A percentile compares a stretch with the other conserved stretches of the same genome.
Evolutionary conservation across 2,797 vertebrate genomes (phyloP).

Genomic region (Rhynchotus rufescens): DNA sequence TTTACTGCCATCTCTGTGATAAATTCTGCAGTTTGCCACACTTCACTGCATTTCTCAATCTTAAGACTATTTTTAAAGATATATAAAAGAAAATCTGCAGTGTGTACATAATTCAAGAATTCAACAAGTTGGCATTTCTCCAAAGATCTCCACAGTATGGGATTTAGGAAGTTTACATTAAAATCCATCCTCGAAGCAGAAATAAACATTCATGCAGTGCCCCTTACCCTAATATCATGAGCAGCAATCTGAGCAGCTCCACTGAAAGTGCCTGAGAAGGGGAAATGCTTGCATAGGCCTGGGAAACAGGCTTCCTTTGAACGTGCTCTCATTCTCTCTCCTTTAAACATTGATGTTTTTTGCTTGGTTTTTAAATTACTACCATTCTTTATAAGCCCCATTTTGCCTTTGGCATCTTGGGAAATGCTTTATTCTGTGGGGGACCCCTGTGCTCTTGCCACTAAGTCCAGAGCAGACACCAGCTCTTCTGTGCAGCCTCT

Average conservation of each 20-base stretch:
- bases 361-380: background rate
- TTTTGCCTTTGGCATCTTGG: background rate
- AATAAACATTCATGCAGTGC: background rate
- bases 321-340: background rate
- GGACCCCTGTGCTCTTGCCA: background rate
- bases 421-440: background rate
- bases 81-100: background rate
- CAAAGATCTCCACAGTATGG: background rate
- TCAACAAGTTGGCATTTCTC: background rate
- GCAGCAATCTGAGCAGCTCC: background rate
- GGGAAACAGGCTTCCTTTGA: background rate
- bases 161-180: background rate
- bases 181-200: background rate
- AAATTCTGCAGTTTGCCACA: background rate
- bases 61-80: background rate
- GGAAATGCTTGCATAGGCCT: background rate
- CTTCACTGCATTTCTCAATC: background rate
- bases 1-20: background rate
- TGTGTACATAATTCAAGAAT: background rate
- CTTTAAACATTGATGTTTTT: background rate
- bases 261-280: fast-evolving
- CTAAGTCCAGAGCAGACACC: background rate
- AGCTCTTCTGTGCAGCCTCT: background rate
- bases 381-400: background rate
- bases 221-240: background rate